Percentiles rank a stretch among this genome's conserved stretches.
Evolutionary conservation across 2,113 vertebrate genomes (phyloP).

Genomic region (Tachysurus fulvidraco): DNA sequence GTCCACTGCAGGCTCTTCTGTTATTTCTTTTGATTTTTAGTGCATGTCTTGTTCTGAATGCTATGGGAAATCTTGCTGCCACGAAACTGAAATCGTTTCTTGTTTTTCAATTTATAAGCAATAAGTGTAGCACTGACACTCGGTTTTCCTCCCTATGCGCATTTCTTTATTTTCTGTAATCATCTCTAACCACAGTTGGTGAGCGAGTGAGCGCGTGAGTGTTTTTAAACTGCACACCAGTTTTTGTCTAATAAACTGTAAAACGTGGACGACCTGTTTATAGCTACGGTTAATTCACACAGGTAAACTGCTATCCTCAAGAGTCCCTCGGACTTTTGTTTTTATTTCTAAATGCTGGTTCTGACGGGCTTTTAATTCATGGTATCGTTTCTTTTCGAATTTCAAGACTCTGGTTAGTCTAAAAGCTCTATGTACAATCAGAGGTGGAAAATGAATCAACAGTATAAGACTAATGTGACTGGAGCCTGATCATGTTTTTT

Average conservation of each 20-base stretch:
- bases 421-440: conserved; percentile 54
- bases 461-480: conserved; percentile 33
- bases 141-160: conserved; percentile 61
- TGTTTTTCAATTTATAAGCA: conserved; percentile 76
- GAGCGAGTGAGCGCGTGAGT: background rate
- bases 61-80: conserved; percentile 71
- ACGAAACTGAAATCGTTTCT: conserved; percentile 69
- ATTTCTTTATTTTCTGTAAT: conserved; percentile 41
- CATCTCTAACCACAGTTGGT: conserved; percentile 4
- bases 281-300: conserved; percentile 56
- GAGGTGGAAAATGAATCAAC: conserved; percentile 17
- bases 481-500: conserved; percentile 21
- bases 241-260: conserved; percentile 21
- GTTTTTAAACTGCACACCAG: conserved; percentile 21
- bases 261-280: conserved; percentile 46
- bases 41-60: conserved; percentile 81
- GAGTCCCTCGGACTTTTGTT: conserved; percentile 38
- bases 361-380: background rate
- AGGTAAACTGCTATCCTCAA: conserved; percentile 43
- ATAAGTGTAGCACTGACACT: conserved; percentile 88
- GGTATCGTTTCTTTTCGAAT: conserved; percentile 11
- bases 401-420: conserved; percentile 7
- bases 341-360: conserved; percentile 24
- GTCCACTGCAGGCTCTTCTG: conserved; percentile 48
- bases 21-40: conserved; percentile 55